These are phyloP conservation scores for Synanthedon myopaeformis DNA, from an alignment of 2,888 invertebrate species.

Conservation along the genomic window DNA sequence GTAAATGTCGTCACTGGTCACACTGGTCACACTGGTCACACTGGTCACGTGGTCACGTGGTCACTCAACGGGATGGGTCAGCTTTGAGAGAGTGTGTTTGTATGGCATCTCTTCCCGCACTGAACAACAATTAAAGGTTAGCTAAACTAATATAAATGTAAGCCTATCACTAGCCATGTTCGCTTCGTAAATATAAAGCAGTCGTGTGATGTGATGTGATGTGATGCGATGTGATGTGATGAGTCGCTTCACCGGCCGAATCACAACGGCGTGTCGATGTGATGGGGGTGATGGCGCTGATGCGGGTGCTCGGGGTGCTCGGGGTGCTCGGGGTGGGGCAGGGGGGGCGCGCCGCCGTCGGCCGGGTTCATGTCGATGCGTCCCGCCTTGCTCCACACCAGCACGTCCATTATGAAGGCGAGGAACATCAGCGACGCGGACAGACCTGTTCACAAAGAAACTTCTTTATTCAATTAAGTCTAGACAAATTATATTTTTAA, in stretches of 20 bases:
- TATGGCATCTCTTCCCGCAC: too few species aligned
- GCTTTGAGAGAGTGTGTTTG: too few species aligned
- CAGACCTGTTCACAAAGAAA: conserved; percentile 72
- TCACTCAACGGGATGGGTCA: too few species aligned
- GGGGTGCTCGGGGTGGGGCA: conserved; percentile 11
- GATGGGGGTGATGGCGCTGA: background rate
- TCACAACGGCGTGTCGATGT: conserved; percentile 51
- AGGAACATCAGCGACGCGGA: conserved; percentile 87
- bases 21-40: too few species aligned
- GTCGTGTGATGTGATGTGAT: background rate
- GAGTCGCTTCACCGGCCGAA: conserved; percentile 7
- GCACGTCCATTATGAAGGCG: conserved; percentile 88
- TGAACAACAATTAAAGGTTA: too few species aligned
- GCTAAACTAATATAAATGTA: conserved; percentile 53
- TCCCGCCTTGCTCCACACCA: conserved; percentile 91
- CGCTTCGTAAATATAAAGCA: background rate
- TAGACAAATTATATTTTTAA: background rate
- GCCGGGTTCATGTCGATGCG: conserved; percentile 79
- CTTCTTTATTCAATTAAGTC: background rate
- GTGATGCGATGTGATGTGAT: too few species aligned
- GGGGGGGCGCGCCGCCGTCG: conserved; percentile 17
- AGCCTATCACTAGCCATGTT: conserved; percentile 67
- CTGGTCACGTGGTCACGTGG: too few species aligned
- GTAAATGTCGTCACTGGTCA: too few species aligned
- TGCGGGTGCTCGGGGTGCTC: conserved; percentile 6